A percentile compares a stretch with the other conserved stretches of the same genome.
phyloP scores from a whole-genome alignment of 2,797 vertebrate genomes.

The Sebastiscus albofasciatus region DNA sequence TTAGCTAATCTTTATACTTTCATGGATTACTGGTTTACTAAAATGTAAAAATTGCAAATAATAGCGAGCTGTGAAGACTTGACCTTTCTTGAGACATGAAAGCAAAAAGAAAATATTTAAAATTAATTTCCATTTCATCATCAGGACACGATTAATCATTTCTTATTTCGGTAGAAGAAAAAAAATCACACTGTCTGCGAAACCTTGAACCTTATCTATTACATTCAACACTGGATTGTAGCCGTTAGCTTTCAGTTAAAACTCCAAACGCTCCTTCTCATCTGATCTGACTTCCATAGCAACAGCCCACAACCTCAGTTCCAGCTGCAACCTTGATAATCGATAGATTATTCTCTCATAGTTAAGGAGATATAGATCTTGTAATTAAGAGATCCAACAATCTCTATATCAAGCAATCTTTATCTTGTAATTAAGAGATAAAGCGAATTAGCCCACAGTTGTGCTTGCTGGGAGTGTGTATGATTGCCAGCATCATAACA shows the following conservation, averaged over 20 bases:
- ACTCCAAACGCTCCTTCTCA: neutral
- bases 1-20: no score
- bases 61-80: neutral
- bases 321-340: neutral
- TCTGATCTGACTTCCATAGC: neutral
- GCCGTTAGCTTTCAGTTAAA: neutral
- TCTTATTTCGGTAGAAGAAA: neutral
- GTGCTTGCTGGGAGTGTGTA: neutral
- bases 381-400: slow-evolving; percentile 11
- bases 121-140: neutral
- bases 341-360: neutral
- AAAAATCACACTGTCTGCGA: neutral
- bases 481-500: neutral
- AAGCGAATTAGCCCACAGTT: neutral
- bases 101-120: neutral
- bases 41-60: neutral
- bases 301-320: neutral
- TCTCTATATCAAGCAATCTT: neutral
- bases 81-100: neutral
- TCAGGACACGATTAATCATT: neutral
- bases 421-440: neutral
- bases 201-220: neutral
- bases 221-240: neutral
- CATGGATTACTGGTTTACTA: no score
- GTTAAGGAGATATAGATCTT: slow-evolving; percentile 18